Base-by-base conservation (phyloP, 2,888 invertebrate genomes). In the Ophioninae sp. region DNA sequence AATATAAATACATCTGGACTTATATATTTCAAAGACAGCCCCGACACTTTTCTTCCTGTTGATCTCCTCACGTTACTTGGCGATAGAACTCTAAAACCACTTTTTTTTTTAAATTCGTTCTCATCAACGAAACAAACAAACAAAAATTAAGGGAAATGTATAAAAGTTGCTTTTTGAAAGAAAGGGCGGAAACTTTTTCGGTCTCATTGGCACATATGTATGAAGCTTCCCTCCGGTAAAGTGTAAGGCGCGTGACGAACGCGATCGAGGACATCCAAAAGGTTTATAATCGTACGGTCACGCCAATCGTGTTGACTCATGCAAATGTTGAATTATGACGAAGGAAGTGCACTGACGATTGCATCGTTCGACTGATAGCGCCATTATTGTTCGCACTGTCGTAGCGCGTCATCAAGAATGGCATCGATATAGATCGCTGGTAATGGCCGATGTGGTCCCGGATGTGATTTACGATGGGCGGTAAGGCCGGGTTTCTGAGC, bases 361-460 rank as follows among this genome's bases (percentile, higher is more conserved):
- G 17, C 13, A 17, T 17, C 17, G n/a, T 44, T 30, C 3, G 30
- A 3, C 30, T 30, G 30, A 3, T 30, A 30, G 7, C n/a, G 17
- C 0, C 1, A n/a, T 13, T 72, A 10, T 37, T 72, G n/a, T 20
- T 37, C 5, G 17, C 20, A 20, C 17, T 67, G 67, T 72, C 23
- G 50, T 0, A 83, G 62, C 7, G 91, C 88, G 41, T 92, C 90
- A 10, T 88, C 90, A 30, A 93, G 77, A 64, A 92, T 91, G 30
- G 91, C 91, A 79, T 90, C 91, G 65, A 92, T 92, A 61, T 89
- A 87, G 1, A 93, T 89, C 23, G 90, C 88, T 10, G 83, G 83
- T 17, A 81, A 81, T 21, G 74, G 81, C 0, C 81, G 83, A 84
- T 84, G 83, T 75, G 50, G 81, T 17, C 83, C 83, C 2, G 83